A percentile compares a stretch with the other conserved stretches of the same genome.
Evolutionary conservation across 2,888 invertebrate genomes (phyloP).

Genomic region (Anthophora plumipes): DNA sequence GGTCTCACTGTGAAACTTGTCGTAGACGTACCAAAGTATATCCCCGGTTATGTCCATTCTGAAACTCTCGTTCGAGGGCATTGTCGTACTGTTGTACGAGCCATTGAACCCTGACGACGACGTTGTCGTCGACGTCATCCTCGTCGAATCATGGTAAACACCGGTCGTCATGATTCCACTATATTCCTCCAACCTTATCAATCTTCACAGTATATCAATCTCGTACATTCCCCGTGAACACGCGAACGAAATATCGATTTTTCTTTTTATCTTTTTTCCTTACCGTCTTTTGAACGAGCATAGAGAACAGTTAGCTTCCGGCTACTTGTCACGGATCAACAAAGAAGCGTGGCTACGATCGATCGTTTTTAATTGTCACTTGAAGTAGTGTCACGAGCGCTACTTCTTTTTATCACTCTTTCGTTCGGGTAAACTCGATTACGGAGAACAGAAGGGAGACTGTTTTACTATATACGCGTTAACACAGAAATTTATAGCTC

Average conservation of each 20-base stretch:
- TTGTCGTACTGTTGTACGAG: slow-evolving; percentile 2
- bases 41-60: slow-evolving; percentile 63
- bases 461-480: neutral
- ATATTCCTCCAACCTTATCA: neutral
- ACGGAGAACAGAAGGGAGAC: neutral
- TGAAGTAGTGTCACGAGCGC: neutral
- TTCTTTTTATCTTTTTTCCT: too few relatives aligned
- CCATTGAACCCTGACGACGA: slow-evolving; percentile 17
- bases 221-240: neutral
- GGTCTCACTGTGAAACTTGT: slow-evolving; percentile 69
- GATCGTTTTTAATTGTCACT: slow-evolving; percentile 23
- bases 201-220: neutral
- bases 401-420: slow-evolving; percentile 4
- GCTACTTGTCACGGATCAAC: slow-evolving; percentile 9
- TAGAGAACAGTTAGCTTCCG: slow-evolving; percentile 15
- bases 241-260: slow-evolving; percentile 22
- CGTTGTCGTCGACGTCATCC: slow-evolving; percentile 14
- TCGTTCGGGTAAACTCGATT: slow-evolving; percentile 24
- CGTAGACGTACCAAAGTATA: slow-evolving; percentile 70
- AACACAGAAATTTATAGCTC: neutral
- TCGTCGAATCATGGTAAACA: slow-evolving; percentile 7
- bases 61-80: slow-evolving; percentile 55
- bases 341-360: neutral
- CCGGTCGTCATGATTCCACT: slow-evolving; percentile 16
- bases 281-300: neutral